Conservation (phyloP, 2,797 vertebrate genomes). For the Hemitrygon akajei region DNA sequence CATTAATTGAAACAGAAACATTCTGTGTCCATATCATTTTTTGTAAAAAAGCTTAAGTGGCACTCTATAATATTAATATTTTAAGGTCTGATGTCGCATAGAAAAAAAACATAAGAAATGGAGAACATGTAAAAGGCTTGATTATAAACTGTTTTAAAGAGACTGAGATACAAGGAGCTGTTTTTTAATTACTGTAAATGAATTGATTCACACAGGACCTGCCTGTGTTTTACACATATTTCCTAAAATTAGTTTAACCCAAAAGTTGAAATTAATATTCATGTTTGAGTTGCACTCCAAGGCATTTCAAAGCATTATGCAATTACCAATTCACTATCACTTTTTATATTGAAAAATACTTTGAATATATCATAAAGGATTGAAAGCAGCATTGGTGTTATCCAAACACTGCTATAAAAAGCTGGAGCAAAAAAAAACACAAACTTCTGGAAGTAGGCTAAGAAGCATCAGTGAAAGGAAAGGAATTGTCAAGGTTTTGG, state of each 20-base stretch:
- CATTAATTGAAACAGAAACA: background rate
- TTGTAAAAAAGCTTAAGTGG: constrained; percentile 19
- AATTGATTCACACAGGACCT: constrained; percentile 67
- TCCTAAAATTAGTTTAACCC: constrained; percentile 50
- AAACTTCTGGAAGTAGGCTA: too few relatives aligned
- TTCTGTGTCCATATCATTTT: constrained; percentile 1
- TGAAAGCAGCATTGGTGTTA: constrained; percentile 84
- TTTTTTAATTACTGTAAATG: constrained; percentile 8
- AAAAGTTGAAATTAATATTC: constrained; percentile 64
- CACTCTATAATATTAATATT: background rate
- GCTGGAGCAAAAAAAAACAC: too few relatives aligned
- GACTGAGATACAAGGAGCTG: constrained; percentile 7
- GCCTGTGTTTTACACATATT: constrained; percentile 71
- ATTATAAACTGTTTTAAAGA: constrained; percentile 24
- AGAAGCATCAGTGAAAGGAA: too few relatives aligned
- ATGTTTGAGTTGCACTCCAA: constrained; percentile 62
- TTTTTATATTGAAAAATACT: constrained; percentile 39
- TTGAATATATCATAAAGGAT: constrained; percentile 53
- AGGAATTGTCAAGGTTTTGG: too few relatives aligned
- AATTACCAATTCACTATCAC: constrained; percentile 61
- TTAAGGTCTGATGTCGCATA: constrained; percentile 1
- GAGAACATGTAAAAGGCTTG: background rate
- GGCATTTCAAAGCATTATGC: constrained; percentile 60
- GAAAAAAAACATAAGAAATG: constrained; percentile 16
- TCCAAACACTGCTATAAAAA: constrained; percentile 44